These are phyloP conservation scores for Heterocephalus glaber DNA, from an alignment of 2,113 vertebrate species.

Conservation along the genomic window DNA sequence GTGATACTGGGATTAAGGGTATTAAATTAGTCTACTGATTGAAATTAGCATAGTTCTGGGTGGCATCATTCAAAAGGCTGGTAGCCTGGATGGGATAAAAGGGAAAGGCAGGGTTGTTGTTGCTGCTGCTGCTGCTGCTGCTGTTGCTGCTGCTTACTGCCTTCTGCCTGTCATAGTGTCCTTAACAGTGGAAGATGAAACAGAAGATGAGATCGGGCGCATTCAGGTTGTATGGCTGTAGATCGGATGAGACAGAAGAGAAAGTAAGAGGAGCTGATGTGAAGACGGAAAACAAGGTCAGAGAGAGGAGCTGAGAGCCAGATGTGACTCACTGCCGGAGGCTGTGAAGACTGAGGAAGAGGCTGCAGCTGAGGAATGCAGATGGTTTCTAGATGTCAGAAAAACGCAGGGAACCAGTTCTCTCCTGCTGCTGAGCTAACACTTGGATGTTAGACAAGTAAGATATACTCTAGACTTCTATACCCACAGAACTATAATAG, in stretches of 20 bases:
- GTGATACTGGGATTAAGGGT: not conserved
- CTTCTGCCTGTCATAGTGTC: not conserved
- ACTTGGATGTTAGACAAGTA: not conserved
- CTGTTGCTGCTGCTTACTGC: not conserved
- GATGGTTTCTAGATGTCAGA: not conserved
- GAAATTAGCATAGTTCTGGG: not conserved
- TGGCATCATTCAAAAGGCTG: not conserved
- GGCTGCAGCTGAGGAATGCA: not conserved
- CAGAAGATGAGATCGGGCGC: no score
- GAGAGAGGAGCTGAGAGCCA: not conserved
- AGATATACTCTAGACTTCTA: not conserved
- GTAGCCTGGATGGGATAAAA: not conserved
- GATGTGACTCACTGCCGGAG: no score
- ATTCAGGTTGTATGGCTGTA: no score
- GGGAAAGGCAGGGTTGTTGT: not conserved
- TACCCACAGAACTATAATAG: not conserved
- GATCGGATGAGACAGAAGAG: not conserved
- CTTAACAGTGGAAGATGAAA: not conserved
- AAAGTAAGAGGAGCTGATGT: not conserved
- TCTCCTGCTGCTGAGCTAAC: not conserved
- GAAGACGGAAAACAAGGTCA: not conserved
- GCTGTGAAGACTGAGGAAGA: not conserved
- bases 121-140: not conserved
- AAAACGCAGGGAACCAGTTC: not conserved
- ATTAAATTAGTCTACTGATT: not conserved